phyloP scores from a whole-genome alignment of 2,113 vertebrate species.

The Lota lota region DNA sequence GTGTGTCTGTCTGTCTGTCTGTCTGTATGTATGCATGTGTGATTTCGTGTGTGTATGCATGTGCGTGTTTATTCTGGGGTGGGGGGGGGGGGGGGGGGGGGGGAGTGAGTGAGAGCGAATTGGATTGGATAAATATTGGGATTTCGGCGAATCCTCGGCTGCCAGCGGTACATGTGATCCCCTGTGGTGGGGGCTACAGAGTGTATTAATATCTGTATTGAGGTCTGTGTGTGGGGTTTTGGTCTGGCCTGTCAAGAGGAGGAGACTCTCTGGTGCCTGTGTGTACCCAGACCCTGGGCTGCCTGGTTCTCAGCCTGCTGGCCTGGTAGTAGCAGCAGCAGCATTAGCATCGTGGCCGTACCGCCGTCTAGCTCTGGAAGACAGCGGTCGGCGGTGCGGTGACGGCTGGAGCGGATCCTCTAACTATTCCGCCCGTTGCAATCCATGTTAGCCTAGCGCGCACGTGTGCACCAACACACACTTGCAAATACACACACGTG shows the following conservation, averaged over 20 bases:
- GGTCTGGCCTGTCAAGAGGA: constrained; percentile 65
- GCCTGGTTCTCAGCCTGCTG: constrained; percentile 43
- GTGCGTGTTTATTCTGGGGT: too few relatives aligned
- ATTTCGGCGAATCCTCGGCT: constrained; percentile 46
- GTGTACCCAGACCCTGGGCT: constrained; percentile 53
- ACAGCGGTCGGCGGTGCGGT: constrained; percentile 57
- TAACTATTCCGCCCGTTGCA: constrained; percentile 52
- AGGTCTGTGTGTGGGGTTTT: constrained; percentile 59
- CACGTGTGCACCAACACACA: not conserved
- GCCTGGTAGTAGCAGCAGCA: constrained; percentile 41
- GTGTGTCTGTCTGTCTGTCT: too few relatives aligned
- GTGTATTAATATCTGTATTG: constrained; percentile 58
- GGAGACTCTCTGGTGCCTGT: constrained; percentile 70
- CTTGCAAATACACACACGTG: not conserved
- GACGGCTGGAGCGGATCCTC: constrained; percentile 54
- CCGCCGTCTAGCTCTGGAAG: constrained; percentile 53
- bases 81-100: not conserved
- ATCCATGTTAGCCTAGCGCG: constrained; percentile 34
- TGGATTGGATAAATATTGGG: constrained; percentile 36
- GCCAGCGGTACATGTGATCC: constrained; percentile 41
- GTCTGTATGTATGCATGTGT: too few relatives aligned
- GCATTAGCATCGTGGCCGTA: constrained; percentile 22
- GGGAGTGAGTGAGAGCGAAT: constrained; percentile 10
- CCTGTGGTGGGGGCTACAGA: constrained; percentile 33
- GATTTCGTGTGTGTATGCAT: too few relatives aligned